Percentiles rank a stretch among this genome's conserved stretches.
phyloP scores from a whole-genome alignment of 2,888 invertebrate genomes.

The Hyposoter didymator region DNA sequence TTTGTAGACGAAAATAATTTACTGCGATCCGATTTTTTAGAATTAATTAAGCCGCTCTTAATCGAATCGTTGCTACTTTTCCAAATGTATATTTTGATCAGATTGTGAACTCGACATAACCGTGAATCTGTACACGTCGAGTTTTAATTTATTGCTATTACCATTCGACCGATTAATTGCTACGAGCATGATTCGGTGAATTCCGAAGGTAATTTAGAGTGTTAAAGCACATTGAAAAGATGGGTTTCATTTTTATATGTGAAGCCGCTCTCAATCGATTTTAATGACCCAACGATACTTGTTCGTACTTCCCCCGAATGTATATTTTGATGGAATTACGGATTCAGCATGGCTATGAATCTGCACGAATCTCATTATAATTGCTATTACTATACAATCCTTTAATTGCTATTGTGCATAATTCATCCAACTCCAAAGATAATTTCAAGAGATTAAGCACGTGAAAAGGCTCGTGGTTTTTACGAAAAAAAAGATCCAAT shows the following conservation, averaged over 20 bases:
- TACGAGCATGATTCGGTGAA: background rate
- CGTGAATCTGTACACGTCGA: background rate
- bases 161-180: background rate
- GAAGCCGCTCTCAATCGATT: background rate
- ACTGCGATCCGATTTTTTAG: background rate
- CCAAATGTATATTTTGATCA: background rate
- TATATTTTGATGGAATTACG: background rate
- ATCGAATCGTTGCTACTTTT: background rate
- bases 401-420: background rate
- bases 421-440: background rate
- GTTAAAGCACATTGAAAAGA: background rate
- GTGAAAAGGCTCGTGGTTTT: background rate
- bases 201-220: background rate
- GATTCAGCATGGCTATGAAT: background rate
- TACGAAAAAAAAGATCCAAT: background rate
- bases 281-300: background rate
- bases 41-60: background rate
- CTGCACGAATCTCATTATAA: background rate
- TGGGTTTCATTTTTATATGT: background rate
- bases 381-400: background rate
- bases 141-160: background rate
- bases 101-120: background rate
- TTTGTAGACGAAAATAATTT: background rate
- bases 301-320: background rate
- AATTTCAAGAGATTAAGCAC: background rate